These are phyloP conservation scores for Antedon bifida DNA, from an alignment of 35 echinoderm and acorn worm genomes.

Conservation along the genomic window DNA sequence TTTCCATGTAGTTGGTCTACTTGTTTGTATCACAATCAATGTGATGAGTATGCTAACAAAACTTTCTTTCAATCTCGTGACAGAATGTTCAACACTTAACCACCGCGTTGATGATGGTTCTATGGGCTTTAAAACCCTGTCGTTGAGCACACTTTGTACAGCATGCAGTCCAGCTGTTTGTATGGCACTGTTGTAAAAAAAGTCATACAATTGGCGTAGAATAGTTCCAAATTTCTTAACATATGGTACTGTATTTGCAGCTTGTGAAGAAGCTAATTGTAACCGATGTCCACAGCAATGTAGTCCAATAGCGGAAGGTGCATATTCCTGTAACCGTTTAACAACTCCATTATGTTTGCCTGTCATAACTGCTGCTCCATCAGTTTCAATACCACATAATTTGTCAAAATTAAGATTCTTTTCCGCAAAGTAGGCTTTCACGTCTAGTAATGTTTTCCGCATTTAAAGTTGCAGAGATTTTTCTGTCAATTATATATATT, in stretches of 20 bases:
- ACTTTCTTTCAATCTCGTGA: background rate
- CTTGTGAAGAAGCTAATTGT: conserved; percentile 8
- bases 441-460: background rate
- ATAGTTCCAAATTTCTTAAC: background rate
- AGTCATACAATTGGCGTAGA: background rate
- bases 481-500: no score
- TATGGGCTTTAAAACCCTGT: background rate
- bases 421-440: background rate
- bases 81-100: background rate
- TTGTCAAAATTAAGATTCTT: background rate
- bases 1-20: no score
- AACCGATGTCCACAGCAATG: background rate
- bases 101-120: background rate
- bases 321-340: background rate
- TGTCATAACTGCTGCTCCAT: background rate
- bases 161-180: background rate
- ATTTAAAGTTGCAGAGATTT: background rate
- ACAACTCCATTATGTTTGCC: background rate
- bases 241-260: background rate
- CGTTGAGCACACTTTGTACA: background rate
- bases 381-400: background rate
- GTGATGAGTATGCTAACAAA: background rate
- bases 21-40: no score
- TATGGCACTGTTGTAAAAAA: background rate
- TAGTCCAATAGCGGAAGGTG: background rate